phyloP scores from a whole-genome alignment of 2,113 vertebrate genomes.

The Helogale parvula region DNA sequence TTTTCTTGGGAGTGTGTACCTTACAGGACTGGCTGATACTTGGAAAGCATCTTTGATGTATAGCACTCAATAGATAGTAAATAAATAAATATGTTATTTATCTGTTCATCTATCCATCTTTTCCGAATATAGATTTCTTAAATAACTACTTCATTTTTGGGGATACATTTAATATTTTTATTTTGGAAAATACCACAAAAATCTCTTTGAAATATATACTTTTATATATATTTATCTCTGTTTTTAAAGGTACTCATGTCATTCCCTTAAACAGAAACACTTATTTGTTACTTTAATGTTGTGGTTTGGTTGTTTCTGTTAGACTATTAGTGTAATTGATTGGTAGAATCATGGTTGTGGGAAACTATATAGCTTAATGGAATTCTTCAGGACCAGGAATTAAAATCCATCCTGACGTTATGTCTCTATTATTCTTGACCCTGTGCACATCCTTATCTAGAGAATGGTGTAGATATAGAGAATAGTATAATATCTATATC shows the following conservation, averaged over 20 bases:
- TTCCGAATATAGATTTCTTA: background rate
- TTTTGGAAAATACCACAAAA: slow-evolving; percentile 1
- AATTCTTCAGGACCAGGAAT: slow-evolving; percentile 53
- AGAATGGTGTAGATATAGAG: background rate
- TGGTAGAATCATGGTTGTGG: slow-evolving; percentile 57
- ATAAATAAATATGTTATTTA: background rate
- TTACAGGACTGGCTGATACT: background rate
- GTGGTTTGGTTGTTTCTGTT: slow-evolving; percentile 64
- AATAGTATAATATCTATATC: background rate
- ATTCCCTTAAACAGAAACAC: slow-evolving; percentile 43
- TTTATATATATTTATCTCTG: background rate
- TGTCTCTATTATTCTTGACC: slow-evolving; percentile 50
- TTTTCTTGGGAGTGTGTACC: background rate
- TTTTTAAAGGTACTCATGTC: slow-evolving; percentile 41
- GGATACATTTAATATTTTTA: background rate
- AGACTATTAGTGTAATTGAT: slow-evolving; percentile 67
- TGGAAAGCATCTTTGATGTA: background rate
- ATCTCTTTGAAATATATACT: background rate
- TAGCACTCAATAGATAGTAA: background rate
- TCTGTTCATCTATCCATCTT: background rate
- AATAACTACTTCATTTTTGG: background rate
- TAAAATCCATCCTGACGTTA: slow-evolving; percentile 50
- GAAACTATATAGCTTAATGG: slow-evolving; percentile 62
- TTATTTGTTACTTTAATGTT: slow-evolving; percentile 62
- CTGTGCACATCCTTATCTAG: background rate